These are phyloP conservation scores for Lithodes maja DNA, from an alignment of 2,888 invertebrate genomes.

Conservation along the genomic window DNA sequence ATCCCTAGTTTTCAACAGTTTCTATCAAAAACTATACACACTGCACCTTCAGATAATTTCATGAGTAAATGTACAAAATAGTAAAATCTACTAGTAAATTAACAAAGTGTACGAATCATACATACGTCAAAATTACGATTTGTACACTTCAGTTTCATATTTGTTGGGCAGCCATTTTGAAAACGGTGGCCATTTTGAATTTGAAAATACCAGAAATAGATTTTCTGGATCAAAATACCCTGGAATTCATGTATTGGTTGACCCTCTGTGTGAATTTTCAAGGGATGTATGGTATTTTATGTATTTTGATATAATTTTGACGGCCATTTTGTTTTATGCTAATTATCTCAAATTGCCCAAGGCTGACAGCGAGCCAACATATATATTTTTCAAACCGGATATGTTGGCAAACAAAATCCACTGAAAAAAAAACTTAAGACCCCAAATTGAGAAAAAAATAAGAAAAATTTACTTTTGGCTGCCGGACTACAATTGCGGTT, in stretches of 20 bases:
- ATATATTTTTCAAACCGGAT: conserved; percentile 5
- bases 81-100: no score
- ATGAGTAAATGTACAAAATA: no score
- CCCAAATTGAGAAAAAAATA: neutral
- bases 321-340: neutral
- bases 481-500: no score
- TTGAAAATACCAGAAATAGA: neutral
- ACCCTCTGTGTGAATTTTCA: neutral
- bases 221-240: neutral
- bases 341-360: neutral
- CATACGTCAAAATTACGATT: conserved; percentile 2
- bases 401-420: neutral
- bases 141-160: neutral
- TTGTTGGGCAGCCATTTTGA: conserved; percentile 4
- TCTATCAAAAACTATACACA: neutral
- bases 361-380: neutral
- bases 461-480: neutral
- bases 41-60: conserved; percentile 1
- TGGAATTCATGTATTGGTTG: neutral
- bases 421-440: neutral
- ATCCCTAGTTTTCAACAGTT: neutral
- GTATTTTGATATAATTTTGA: neutral
- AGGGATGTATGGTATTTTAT: conserved; percentile 2
- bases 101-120: no score
- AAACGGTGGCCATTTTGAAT: neutral